Evolutionary conservation across 1,140 invertebrate genomes (phyloP), one percentile per base, ranked within the genome.

Genomic region (Drosophila prosaltans): DNA sequence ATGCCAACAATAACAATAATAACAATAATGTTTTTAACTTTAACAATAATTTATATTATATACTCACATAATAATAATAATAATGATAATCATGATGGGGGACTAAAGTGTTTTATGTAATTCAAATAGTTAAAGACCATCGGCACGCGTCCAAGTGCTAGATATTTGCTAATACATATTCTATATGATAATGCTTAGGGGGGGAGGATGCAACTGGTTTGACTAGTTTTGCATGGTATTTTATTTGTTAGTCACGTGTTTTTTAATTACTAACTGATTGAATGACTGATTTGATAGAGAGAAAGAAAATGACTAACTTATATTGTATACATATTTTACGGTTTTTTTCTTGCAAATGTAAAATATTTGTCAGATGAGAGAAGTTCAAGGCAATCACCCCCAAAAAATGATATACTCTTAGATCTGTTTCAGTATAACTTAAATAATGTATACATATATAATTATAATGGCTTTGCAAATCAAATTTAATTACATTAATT

Each of bases 191-290:
- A 43, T 51, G 45, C 1, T 40, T 11, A 4, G 8, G 21, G 26
- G 26, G 7, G 2, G 2, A 10, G 7, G 26, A 68, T 66, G 58
- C 45, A 51, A 88, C 77, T 78, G 63, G 84, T 69, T 89, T 80
- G 59, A 89, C 83, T 80, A 48, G 80, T 88, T 88, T 63, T 76
- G 55, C 69, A 80, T 74, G 77, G 69, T 82, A 88, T 86, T 88
- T 89, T 67, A 43, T 63, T 62, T 58, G 63, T 71, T 78, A 58
- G 65, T 88, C 83, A 82, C 83, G 83, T 88, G 83, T 82, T 82
- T 72, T 79, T 54, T 85, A 73, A 72, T 82, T 72, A 59, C 45
- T 45, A 57, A 65, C 62, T 41, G 66, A 73, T 57, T 30, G 30
- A 48, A 28, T 58, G 40, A 8, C 36, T 65, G 58, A 39, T 24